phyloP scores from a whole-genome alignment of 2,888 invertebrate species.

The Diplazon laetatorius region DNA sequence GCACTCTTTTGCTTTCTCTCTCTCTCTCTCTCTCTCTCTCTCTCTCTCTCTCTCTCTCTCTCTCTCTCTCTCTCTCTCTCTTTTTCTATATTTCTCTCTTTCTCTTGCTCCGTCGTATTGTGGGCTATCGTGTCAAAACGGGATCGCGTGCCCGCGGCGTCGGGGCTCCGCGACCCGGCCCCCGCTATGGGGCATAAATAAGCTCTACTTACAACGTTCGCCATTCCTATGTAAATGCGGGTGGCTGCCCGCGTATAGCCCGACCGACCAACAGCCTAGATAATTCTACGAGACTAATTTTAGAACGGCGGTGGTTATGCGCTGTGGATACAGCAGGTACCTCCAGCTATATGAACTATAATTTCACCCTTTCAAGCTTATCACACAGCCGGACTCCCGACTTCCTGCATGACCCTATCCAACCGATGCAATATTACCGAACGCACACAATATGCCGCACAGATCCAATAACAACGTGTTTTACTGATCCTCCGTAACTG shows the following conservation, averaged over 20 bases:
- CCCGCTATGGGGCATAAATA: slow-evolving; percentile 74
- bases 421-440: not conserved
- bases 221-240: slow-evolving; percentile 75
- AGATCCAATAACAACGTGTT: not conserved
- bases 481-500: not conserved
- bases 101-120: no score
- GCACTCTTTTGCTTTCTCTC: slow-evolving; percentile 7
- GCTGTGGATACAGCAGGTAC: slow-evolving; percentile 23
- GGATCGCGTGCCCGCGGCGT: slow-evolving; percentile 73
- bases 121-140: slow-evolving; percentile 71
- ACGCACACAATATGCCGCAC: not conserved
- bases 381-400: slow-evolving; percentile 6
- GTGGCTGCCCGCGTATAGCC: slow-evolving; percentile 32
- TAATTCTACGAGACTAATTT: slow-evolving; percentile 71
- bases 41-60: slow-evolving; percentile 3
- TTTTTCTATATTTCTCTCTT: not conserved
- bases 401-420: slow-evolving; percentile 17
- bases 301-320: slow-evolving; percentile 61
- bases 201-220: slow-evolving; percentile 74
- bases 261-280: slow-evolving; percentile 64
- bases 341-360: slow-evolving; percentile 19
- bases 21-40: slow-evolving; percentile 8
- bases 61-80: slow-evolving; percentile 50
- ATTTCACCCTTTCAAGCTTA: slow-evolving; percentile 33
- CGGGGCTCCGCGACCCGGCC: slow-evolving; percentile 51